Evolutionary conservation across 2,888 invertebrate genomes (phyloP), one percentile per base, ranked within the genome.

Genomic region (Drosophila lacicola): DNA sequence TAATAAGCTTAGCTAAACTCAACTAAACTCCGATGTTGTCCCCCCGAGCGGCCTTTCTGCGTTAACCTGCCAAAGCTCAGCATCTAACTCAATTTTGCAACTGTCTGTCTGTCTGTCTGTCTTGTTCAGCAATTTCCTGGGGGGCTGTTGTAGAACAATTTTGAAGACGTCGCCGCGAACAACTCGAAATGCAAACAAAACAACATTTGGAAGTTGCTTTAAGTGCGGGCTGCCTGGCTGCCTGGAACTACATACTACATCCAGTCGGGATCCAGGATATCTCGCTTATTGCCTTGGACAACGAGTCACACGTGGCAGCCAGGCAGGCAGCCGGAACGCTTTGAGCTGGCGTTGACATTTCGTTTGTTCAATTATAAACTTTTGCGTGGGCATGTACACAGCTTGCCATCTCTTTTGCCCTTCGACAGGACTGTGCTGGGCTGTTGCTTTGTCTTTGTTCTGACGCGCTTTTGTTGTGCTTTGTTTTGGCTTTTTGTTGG

Each of bases 291-390:
- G 73, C 69, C 69, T 68, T 41, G 62, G 73, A 74, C 74, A 68
- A 69, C 55, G 51, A 41, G 29, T 56, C 74, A 74, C 79, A 74
- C 74, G 70, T 76, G 79, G 49, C 29, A 29, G 47, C 61, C 61
- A 61, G 47, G 57, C 55, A 62, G 42, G 13, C 45, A 47, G 13
- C 42, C 49, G 49, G 45, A 63, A 69, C 58, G 54, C 86, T 88
- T 77, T 82, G 69, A 80, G 70, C 88, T 88, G 88, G 53, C 87
- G 83, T 78, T 84, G 88, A 84, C 83, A 84, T 84, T 84, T 84
- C 83, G 87, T 88, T 84, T 88, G 87, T 84, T 84, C 83, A 84
- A 84, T 84, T 84, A 84, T 84, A 88, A 84, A 84, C 86, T 86
- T 83, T 80, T 69, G 70, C 72, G 74, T 85, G 83, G 80, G 67